Evolutionary conservation across 2,113 vertebrate genomes (phyloP).

Genomic region (Xyrauchen texanus): DNA sequence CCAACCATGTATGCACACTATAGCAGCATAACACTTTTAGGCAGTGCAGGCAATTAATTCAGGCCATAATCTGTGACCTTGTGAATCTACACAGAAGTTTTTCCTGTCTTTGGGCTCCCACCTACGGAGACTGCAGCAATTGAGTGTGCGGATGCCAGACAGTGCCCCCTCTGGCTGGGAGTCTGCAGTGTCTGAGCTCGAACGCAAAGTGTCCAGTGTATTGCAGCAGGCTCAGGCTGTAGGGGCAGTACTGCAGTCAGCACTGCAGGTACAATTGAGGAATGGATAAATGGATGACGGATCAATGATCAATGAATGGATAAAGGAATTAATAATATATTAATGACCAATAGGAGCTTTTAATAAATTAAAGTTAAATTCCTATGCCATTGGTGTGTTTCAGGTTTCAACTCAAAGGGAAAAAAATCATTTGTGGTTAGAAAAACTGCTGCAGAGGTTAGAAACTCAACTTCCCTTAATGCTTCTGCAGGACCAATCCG

Average conservation of each 20-base stretch:
- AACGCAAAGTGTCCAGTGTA: conserved; percentile 66
- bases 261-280: conserved; percentile 77
- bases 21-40: too few relatives aligned
- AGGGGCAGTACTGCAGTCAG: conserved; percentile 70
- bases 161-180: conserved; percentile 66
- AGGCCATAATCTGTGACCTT: neutral
- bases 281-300: too few relatives aligned
- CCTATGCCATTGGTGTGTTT: neutral
- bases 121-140: conserved; percentile 66
- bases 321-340: too few relatives aligned
- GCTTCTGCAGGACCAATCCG: conserved; percentile 76
- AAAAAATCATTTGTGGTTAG: conserved; percentile 69
- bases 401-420: conserved; percentile 87
- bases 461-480: conserved; percentile 72
- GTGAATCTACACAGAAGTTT: conserved; percentile 77
- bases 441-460: conserved; percentile 74
- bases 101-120: conserved; percentile 75
- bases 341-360: neutral
- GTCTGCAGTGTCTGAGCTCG: conserved; percentile 64
- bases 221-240: conserved; percentile 69
- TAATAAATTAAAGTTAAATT: neutral
- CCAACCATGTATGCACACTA: too few relatives aligned
- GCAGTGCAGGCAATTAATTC: too few relatives aligned
- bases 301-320: too few relatives aligned
- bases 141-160: conserved; percentile 69